Conservation (phyloP, 2,797 vertebrate species). For the Meda fulgida region DNA sequence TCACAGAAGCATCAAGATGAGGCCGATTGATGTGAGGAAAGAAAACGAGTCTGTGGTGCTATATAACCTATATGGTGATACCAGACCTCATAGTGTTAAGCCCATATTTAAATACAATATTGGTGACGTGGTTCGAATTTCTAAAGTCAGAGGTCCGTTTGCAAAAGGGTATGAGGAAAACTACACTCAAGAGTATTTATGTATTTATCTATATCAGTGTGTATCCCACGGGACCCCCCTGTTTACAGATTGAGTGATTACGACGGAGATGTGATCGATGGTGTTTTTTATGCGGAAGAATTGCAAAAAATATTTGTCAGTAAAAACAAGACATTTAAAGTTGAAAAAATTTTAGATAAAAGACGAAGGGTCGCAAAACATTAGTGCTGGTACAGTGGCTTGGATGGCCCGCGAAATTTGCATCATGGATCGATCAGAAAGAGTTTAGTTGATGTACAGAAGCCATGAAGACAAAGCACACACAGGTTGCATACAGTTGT, state of each 20-base stretch:
- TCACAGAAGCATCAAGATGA: no score
- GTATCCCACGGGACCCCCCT: not conserved
- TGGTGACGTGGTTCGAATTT: no score
- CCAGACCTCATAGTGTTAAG: no score
- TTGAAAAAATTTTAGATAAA: not conserved
- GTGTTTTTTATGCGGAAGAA: not conserved
- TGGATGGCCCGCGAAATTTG: not conserved
- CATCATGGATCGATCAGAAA: not conserved
- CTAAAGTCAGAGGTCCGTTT: no score
- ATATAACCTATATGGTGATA: no score
- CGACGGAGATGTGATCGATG: accelerated
- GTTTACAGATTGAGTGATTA: not conserved
- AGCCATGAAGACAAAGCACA: not conserved
- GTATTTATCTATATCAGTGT: no score
- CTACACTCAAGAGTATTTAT: no score
- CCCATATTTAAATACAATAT: no score
- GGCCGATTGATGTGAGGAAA: no score
- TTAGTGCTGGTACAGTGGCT: not conserved
- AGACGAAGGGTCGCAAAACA: no score
- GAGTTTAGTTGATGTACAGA: not conserved
- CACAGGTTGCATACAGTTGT: not conserved
- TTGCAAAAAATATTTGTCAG: not conserved
- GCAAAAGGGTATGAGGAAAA: no score
- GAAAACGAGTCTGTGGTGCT: no score
- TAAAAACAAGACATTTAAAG: not conserved